Conservation (phyloP, 2,797 vertebrate species). For the Enteromius viviparus region DNA sequence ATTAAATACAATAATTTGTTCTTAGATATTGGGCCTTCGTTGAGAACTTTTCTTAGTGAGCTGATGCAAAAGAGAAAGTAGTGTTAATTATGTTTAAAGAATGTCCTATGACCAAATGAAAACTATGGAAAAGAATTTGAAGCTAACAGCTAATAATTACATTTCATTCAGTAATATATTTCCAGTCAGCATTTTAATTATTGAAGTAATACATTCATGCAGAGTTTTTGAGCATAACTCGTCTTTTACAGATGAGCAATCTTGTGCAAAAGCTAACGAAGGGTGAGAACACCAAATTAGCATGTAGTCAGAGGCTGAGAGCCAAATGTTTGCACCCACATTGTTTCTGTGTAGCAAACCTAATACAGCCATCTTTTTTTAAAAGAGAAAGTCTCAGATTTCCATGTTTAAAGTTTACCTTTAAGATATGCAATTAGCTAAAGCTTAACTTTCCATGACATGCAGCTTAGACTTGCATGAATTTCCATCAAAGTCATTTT, state of each 20-base stretch:
- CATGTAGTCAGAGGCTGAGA: constrained; percentile 2
- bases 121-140: background rate
- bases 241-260: constrained; percentile 19
- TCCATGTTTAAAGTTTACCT: background rate
- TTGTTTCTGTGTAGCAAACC: constrained; percentile 4
- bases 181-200: background rate
- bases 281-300: constrained; percentile 21
- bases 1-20: background rate
- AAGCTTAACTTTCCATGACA: constrained; percentile 12
- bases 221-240: background rate
- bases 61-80: background rate
- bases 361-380: background rate
- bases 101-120: background rate
- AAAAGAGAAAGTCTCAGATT: background rate
- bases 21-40: background rate
- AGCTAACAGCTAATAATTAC: background rate
- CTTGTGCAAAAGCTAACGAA: background rate
- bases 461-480: constrained; percentile 5
- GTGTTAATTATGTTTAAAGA: background rate
- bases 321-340: background rate
- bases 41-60: background rate
- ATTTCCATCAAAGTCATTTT: constrained; percentile 4
- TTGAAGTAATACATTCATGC: constrained; percentile 5
- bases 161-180: background rate
- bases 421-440: constrained; percentile 21